phyloP scores from a whole-genome alignment of 2,113 vertebrate species.

The Osmerus eperlanus region DNA sequence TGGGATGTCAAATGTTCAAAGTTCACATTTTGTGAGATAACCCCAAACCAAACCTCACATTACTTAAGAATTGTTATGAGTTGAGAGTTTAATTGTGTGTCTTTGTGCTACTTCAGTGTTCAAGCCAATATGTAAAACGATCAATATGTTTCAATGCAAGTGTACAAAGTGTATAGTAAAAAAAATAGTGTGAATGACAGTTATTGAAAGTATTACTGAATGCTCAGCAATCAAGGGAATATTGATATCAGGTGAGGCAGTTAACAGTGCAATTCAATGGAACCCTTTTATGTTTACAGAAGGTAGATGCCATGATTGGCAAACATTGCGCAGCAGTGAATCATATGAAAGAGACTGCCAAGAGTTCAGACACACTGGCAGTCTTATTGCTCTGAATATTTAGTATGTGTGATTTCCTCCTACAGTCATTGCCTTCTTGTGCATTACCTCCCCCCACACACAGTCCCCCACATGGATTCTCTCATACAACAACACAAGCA shows the following conservation, averaged over 20 bases:
- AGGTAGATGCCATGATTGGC: not conserved
- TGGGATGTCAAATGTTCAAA: no score
- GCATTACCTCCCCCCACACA: not conserved
- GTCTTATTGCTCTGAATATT: not conserved
- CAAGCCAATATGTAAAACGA: not conserved
- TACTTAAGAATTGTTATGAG: no score
- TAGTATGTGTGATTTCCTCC: no score
- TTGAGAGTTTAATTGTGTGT: no score
- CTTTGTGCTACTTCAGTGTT: no score
- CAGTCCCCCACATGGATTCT: not conserved
- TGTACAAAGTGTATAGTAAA: no score
- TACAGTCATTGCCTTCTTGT: no score
- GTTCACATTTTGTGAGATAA: no score
- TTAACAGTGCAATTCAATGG: not conserved
- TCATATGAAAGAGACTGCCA: not conserved
- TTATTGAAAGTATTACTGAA: not conserved
- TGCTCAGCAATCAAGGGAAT: not conserved
- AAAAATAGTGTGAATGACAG: not conserved
- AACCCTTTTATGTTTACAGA: not conserved
- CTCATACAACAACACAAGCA: not conserved
- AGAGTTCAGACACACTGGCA: conserved; percentile 1
- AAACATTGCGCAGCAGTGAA: not conserved
- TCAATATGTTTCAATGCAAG: not conserved
- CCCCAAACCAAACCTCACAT: no score
- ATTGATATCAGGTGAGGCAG: not conserved